These are phyloP conservation scores for Lepeophtheirus salmonis DNA, from an alignment of 1,140 invertebrate genomes.

Conservation along the genomic window DNA sequence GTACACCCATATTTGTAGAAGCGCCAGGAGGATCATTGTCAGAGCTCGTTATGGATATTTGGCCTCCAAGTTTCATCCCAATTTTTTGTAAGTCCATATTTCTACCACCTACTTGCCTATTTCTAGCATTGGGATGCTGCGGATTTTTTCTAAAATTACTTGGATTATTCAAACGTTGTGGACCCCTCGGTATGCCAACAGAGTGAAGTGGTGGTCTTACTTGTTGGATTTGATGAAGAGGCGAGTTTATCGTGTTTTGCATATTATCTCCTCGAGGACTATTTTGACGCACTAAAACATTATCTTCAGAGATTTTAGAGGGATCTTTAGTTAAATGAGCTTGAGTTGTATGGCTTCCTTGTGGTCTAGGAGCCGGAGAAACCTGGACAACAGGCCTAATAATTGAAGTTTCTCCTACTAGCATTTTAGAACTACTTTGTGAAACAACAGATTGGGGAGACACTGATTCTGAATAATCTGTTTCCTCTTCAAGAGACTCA, in stretches of 20 bases:
- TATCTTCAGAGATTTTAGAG: too few relatives aligned
- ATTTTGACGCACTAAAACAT: too few relatives aligned
- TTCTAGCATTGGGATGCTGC: background rate
- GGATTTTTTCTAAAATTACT: background rate
- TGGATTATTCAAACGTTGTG: background rate
- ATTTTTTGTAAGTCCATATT: background rate
- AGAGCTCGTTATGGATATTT: slow-evolving; percentile 7
- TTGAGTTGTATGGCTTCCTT: background rate
- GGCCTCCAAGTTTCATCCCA: slow-evolving; percentile 2
- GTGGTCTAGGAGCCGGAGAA: background rate
- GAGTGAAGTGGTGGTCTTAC: background rate
- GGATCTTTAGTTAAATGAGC: too few relatives aligned
- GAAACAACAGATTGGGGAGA: background rate
- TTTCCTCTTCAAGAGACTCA: background rate
- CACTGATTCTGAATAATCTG: background rate
- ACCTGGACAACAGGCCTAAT: background rate
- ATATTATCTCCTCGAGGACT: too few relatives aligned
- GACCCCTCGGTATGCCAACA: background rate
- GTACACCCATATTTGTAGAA: background rate
- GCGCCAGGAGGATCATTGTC: background rate
- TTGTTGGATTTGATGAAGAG: background rate
- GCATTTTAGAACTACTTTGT: background rate
- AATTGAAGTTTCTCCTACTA: background rate
- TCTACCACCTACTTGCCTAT: background rate
- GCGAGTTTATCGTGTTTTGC: background rate